phyloP scores from a whole-genome alignment of 1,140 invertebrate genomes.

The Lepidurus packardi region DNA sequence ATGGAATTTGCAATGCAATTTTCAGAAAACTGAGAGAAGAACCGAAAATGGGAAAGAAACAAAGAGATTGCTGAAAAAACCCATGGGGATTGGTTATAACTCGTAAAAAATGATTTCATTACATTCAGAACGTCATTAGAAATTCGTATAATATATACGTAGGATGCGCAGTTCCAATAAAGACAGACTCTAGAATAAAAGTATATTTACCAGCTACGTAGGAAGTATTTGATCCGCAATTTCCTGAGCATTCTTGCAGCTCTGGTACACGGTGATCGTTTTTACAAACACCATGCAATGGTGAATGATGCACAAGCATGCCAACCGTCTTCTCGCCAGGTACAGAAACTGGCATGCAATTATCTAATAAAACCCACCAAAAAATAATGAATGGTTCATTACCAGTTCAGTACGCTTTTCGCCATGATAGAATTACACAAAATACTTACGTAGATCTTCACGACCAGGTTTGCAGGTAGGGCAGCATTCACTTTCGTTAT shows the following conservation, averaged over 20 bases:
- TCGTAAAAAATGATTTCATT: too few species aligned
- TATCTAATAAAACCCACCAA: slow-evolving; percentile 34
- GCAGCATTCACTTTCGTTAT: slow-evolving; percentile 35
- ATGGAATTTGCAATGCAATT: not conserved
- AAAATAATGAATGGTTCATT: not conserved
- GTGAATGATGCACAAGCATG: slow-evolving; percentile 36
- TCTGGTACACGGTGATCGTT: slow-evolving; percentile 38
- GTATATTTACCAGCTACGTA: slow-evolving; percentile 37
- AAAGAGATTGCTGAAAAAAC: not conserved
- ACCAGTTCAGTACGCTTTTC: not conserved
- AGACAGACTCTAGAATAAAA: not conserved
- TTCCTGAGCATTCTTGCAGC: slow-evolving; percentile 40
- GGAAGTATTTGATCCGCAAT: slow-evolving; percentile 39
- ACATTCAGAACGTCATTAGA: not conserved
- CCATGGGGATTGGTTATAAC: too few species aligned
- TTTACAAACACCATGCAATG: slow-evolving; percentile 38
- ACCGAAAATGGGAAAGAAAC: slow-evolving; percentile 36
- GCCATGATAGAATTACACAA: not conserved
- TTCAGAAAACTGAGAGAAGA: not conserved
- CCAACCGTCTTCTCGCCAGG: slow-evolving; percentile 38
- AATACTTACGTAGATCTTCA: not conserved
- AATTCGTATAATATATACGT: not conserved
- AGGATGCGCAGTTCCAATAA: not conserved
- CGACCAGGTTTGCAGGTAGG: not conserved
- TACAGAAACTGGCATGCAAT: slow-evolving; percentile 38